A percentile compares a stretch with the other conserved stretches of the same genome.
Evolutionary conservation across 2,888 invertebrate species (phyloP).

Genomic region (Cataglyphis albicans): DNA sequence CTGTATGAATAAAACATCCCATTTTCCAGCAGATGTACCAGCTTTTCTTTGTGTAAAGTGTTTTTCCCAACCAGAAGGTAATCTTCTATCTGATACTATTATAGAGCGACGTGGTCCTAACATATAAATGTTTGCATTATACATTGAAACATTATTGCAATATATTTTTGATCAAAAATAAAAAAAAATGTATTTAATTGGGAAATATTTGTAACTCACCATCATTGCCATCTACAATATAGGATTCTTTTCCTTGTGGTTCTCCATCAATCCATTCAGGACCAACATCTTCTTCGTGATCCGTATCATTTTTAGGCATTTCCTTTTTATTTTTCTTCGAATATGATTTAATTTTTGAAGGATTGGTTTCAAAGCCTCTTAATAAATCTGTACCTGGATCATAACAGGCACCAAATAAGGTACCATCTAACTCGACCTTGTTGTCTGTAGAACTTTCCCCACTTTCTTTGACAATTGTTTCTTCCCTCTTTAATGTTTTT

Average conservation of each 20-base stretch:
- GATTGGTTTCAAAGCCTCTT: constrained; percentile 78
- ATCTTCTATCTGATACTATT: constrained; percentile 91
- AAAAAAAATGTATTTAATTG: neutral
- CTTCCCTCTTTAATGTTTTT: constrained; percentile 76
- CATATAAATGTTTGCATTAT: constrained; percentile 54
- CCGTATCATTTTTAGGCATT: constrained; percentile 72
- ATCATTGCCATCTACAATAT: constrained; percentile 83
- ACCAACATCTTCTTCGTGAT: constrained; percentile 79
- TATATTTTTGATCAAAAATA: neutral
- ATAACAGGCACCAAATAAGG: constrained; percentile 72
- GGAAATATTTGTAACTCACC: constrained; percentile 72
- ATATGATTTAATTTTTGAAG: constrained; percentile 75
- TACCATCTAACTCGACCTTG: constrained; percentile 70
- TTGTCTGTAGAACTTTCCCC: constrained; percentile 63
- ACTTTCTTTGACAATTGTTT: constrained; percentile 59
- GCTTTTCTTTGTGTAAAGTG: constrained; percentile 91
- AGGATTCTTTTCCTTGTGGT: constrained; percentile 83
- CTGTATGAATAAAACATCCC: constrained; percentile 93
- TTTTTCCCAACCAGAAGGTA: constrained; percentile 93
- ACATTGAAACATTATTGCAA: constrained; percentile 5
- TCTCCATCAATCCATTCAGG: constrained; percentile 84
- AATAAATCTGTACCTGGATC: constrained; percentile 80
- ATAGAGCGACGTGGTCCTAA: constrained; percentile 86
- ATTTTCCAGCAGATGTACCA: constrained; percentile 92
- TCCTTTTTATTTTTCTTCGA: constrained; percentile 79